These are phyloP conservation scores for Novumbra hubbsi DNA, from an alignment of 2,797 vertebrate genomes.

Conservation along the genomic window DNA sequence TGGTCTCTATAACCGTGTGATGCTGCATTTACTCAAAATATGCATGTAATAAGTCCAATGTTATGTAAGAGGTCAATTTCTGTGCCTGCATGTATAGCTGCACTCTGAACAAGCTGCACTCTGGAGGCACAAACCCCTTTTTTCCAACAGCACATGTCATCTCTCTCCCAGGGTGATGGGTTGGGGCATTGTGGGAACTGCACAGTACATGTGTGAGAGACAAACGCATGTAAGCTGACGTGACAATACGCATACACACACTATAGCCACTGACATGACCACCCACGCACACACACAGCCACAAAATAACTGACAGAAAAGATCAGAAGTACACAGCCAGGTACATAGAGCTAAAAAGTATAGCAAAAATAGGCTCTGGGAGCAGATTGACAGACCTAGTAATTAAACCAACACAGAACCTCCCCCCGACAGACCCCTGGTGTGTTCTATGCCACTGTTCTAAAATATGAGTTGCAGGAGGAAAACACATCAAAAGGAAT, in stretches of 20 bases:
- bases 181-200: background rate
- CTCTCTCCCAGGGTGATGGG: background rate
- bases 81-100: background rate
- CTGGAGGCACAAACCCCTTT: background rate
- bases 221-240: background rate
- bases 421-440: constrained; percentile 22
- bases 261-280: background rate
- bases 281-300: background rate
- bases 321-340: background rate
- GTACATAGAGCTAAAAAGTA: constrained; percentile 3
- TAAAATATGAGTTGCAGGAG: background rate
- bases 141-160: background rate
- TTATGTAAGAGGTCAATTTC: background rate
- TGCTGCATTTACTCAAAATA: too few species aligned
- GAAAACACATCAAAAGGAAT: constrained; percentile 2
- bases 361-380: constrained; percentile 15
- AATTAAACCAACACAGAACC: constrained; percentile 41
- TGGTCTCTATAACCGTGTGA: too few species aligned
- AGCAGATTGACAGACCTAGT: constrained; percentile 36
- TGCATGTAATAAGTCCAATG: background rate
- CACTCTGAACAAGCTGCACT: background rate
- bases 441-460: constrained; percentile 33
- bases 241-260: background rate
- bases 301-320: background rate
- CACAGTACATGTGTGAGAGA: background rate